Percentiles rank a stretch among this genome's conserved stretches.
Conservation (phyloP, 2,797 vertebrate genomes). For the Acanthornis magna region DNA sequence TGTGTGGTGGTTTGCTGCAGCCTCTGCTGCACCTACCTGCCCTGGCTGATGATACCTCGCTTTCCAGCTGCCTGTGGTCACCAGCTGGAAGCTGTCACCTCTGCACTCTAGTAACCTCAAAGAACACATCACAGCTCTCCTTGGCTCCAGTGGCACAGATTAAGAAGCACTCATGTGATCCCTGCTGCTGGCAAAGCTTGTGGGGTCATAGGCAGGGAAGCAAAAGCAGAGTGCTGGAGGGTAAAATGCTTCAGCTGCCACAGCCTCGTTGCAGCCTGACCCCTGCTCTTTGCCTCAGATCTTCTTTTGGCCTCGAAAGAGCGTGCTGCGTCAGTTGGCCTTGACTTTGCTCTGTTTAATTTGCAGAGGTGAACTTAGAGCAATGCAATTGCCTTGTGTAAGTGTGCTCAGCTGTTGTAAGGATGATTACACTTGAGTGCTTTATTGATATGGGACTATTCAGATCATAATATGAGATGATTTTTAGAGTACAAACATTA, state of each 20-base stretch:
- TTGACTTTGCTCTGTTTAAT: not conserved
- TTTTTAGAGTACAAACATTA: not conserved
- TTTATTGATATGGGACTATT: not conserved
- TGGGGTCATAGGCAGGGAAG: not conserved
- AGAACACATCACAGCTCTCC: not conserved
- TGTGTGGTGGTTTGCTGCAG: not conserved
- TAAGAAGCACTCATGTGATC: not conserved
- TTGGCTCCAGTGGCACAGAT: not conserved
- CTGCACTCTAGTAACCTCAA: rapidly evolving
- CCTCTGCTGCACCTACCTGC: not conserved
- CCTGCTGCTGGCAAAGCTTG: not conserved
- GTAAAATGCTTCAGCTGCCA: not conserved
- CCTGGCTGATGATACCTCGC: not conserved
- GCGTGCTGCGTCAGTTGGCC: rapidly evolving
- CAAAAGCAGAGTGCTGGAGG: not conserved
- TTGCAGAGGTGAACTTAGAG: not conserved
- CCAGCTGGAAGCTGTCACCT: not conserved
- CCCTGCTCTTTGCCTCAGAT: conserved; percentile 29
- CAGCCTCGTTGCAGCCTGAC: not conserved
- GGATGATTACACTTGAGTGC: not conserved
- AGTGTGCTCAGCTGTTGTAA: not conserved
- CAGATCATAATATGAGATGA: not conserved
- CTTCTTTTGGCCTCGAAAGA: not conserved
- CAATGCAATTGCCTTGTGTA: not conserved
- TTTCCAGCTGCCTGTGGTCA: not conserved